Base-by-base conservation (phyloP, 2,797 vertebrate genomes). In the Platyrinchus mystaceus region DNA sequence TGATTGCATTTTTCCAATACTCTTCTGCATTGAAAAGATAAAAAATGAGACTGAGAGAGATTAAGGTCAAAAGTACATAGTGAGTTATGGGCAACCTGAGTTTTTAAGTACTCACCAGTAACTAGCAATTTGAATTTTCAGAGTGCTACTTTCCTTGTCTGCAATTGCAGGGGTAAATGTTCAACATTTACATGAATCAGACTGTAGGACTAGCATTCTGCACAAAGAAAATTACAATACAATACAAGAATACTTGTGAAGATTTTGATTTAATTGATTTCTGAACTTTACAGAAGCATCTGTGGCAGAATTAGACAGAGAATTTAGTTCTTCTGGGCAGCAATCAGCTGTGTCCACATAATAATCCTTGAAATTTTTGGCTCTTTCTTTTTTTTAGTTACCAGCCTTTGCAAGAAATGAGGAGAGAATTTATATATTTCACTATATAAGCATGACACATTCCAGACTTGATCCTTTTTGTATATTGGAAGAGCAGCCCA, bases 1-100 rank as follows among this genome's bases (percentile, higher is more conserved):
- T 69, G 66, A 94, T 88, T 73, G 30, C 78, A 78, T 91, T 94
- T 95, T 94, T 90, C 47, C 46, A 91, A 79, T 53, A 55, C 37
- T 53, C 22, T 44, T 53, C 15, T 44, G 30, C 73, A 32, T 15
- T 52, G 36, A 91, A 91, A 88, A 59, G 32, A 78, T 44, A 44
- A 86, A 95, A 95, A 85, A 50, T 47, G n/a, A 69, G 58, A 7
- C 46, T 87, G 16, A 39, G 32, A 79, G 67, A 91, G 30, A 64
- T 27, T 91, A 89, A 84, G 56, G 60, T 83, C 60, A 81, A 78
- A 92, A 85, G 15, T 43, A 68, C 56, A 70, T 11, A 85, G 28
- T 59, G 70, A 78, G 7, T 82, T 84, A 89, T 14, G 41, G 62
- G 41, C 44, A 74, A 46, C 60, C 27, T 34, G 56, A 83, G 53